Evolutionary conservation across 1,140 invertebrate genomes (phyloP), one percentile per base, ranked within the genome.

Genomic region (Drosophila erecta): DNA sequence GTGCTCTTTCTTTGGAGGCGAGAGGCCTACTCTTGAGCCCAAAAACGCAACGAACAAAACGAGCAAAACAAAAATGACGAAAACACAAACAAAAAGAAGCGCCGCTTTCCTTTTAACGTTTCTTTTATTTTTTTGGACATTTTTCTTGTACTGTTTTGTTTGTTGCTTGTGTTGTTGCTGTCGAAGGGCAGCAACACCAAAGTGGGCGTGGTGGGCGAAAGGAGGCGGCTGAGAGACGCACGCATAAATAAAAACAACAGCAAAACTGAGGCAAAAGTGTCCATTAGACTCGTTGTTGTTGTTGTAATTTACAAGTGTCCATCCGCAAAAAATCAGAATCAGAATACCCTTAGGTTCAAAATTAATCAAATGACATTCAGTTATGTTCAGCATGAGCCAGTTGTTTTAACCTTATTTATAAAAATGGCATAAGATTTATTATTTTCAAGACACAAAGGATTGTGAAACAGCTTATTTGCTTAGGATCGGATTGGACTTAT

Each of bases 41-140:
- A 51, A 78, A 89, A 86, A 90, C 84, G 85, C 87, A 90, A 90
- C 90, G 90, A 91, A 91, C 81, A 91, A 91, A 91, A 84, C 79
- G 90, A 91, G 85, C 90, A 91, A 91, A 91, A 91, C 85, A 91
- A 91, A 85, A 79, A 81, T 61, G 55, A 51, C 74, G 81, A 81
- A 81, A 86, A 65, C 40, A 66, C 51, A 69, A 81, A 83, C 74
- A 83, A 79, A 75, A 81, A 70, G 59, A 74, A 54, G 56, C 33
- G 55, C 50, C 46, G 54, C 35, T 59, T 69, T 54, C 17, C 37
- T 41, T 57, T n/a, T 24, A 24, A 11, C 44, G 59, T 59, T 38
- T 73, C 47, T 54, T 67, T 15, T 24, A 17, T 4, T 59, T 33
- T 73, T 53, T 58, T 67, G 8, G 15, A 33, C 8, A 30, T 62